A percentile compares a stretch with the other conserved stretches of the same genome.
phyloP scores from a whole-genome alignment of 2,113 vertebrate species.

The Siniperca knerii region DNA sequence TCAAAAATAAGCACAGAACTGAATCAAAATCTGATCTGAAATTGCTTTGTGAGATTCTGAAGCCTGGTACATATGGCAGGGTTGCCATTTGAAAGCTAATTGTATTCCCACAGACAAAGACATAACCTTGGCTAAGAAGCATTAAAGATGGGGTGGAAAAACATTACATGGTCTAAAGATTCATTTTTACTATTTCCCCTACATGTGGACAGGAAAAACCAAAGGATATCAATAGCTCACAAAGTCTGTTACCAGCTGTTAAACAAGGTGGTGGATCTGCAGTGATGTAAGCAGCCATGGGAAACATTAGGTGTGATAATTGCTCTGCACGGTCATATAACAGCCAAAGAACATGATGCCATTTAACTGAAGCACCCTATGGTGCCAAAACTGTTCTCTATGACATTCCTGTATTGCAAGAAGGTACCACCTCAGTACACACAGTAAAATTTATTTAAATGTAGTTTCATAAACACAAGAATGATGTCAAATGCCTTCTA shows the following conservation, averaged over 20 bases:
- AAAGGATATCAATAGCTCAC: constrained; percentile 25
- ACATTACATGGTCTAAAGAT: constrained; percentile 34
- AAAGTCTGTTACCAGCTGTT: constrained; percentile 48
- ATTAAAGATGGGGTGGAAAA: constrained; percentile 25
- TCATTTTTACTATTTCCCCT: constrained; percentile 17
- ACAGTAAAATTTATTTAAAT: constrained; percentile 33
- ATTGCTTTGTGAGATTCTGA: neutral
- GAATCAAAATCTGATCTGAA: constrained; percentile 4
- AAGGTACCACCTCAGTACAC: constrained; percentile 1
- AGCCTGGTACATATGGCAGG: neutral
- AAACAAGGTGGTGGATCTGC: constrained; percentile 38
- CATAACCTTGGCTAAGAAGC: neutral
- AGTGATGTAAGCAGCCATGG: constrained; percentile 55
- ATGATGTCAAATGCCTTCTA: neutral
- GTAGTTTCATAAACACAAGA: constrained; percentile 22
- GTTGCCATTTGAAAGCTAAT: constrained; percentile 4
- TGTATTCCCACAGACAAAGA: constrained; percentile 10
- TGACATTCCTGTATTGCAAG: constrained; percentile 4
- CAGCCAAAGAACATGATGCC: constrained; percentile 57
- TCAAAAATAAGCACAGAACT: constrained; percentile 3
- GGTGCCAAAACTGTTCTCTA: constrained; percentile 38
- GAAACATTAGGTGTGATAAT: constrained; percentile 63
- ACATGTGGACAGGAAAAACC: constrained; percentile 4
- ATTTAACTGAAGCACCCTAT: constrained; percentile 57
- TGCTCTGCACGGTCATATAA: constrained; percentile 52